Evolutionary conservation across 2,797 vertebrate genomes (phyloP), one percentile per base, ranked within the genome.

Genomic region (Podargus strigoides): DNA sequence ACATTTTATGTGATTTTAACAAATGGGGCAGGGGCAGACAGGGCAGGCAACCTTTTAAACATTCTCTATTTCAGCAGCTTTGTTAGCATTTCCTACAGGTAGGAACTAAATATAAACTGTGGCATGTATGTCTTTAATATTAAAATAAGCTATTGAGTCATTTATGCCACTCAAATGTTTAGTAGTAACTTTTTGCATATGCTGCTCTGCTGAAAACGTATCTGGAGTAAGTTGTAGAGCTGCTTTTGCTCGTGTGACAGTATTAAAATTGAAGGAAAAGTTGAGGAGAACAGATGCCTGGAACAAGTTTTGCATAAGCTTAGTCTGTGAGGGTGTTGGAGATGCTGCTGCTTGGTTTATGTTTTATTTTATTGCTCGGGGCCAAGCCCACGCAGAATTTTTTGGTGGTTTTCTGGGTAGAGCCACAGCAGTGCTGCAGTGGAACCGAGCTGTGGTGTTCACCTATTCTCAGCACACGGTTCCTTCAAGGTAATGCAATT

Each of bases 261-360:
- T 53, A 87, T 85, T 81, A 55, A 90, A 91, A 75, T 32, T 32
- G 70, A 84, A 84, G 93, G 49, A 36, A 53, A 88, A 95, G 90
- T 80, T 67, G 86, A 82, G 89, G 80, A 53, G 95, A 94, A 55
- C 95, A 95, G 94, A 94, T 95, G 95, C 94, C 87, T 73, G 83
- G 87, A 91, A 76, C 68, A 41, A 69, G 67, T 82, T 85, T 63
- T 91, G 75, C 74, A 83, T 81, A 72, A 90, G 82, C 63, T 16
- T 44, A 36, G 74, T 81, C 85, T 93, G 66, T 83, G 91, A 86
- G 94, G 74, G 74, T 56, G 85, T 70, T 88, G 72, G 24, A 60
- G 72, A 46, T 42, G 79, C 55, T 93, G 94, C 69, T 83, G 16
- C 58, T 94, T 88, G 81, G 19, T 91, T 93, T 73, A 26, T 87